These are phyloP conservation scores for Danio albolineatus DNA, from an alignment of 2,797 vertebrate genomes.

Conservation along the genomic window DNA sequence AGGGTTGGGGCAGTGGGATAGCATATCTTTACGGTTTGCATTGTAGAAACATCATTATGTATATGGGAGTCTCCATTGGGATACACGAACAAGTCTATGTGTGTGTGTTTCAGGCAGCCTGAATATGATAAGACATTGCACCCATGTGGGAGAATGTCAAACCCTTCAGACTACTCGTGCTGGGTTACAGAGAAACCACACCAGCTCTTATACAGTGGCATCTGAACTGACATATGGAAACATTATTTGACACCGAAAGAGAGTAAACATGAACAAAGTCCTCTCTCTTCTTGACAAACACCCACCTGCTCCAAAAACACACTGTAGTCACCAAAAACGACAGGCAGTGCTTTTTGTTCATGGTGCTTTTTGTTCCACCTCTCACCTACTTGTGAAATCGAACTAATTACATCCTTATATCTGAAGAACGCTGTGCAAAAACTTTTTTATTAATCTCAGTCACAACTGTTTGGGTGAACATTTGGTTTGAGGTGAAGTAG, in stretches of 20 bases:
- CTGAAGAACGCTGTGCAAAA: not conserved
- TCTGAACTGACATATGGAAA: constrained; percentile 39
- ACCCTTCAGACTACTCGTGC: constrained; percentile 17
- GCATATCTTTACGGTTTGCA: too few species aligned
- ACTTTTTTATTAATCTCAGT: not conserved
- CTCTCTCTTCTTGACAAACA: constrained; percentile 25
- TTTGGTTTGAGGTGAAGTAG: too few species aligned
- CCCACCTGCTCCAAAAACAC: constrained; percentile 11
- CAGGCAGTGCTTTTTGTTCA: not conserved
- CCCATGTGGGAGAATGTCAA: constrained; percentile 42
- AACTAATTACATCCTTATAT: not conserved
- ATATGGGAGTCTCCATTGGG: too few species aligned
- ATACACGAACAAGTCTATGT: too few species aligned
- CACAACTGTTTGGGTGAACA: not conserved
- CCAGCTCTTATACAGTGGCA: constrained; percentile 19
- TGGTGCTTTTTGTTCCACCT: not conserved
- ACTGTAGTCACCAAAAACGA: not conserved
- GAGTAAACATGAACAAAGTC: constrained; percentile 35
- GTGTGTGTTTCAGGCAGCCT: constrained; percentile 43
- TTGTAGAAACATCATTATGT: too few species aligned
- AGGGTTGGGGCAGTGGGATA: too few species aligned
- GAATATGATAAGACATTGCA: constrained; percentile 49
- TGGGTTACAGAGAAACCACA: constrained; percentile 9
- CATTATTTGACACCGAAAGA: constrained; percentile 27
- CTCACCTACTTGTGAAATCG: not conserved